These are phyloP conservation scores for Amblyteles armatorius DNA, from an alignment of 2,888 invertebrate species.

Conservation along the genomic window DNA sequence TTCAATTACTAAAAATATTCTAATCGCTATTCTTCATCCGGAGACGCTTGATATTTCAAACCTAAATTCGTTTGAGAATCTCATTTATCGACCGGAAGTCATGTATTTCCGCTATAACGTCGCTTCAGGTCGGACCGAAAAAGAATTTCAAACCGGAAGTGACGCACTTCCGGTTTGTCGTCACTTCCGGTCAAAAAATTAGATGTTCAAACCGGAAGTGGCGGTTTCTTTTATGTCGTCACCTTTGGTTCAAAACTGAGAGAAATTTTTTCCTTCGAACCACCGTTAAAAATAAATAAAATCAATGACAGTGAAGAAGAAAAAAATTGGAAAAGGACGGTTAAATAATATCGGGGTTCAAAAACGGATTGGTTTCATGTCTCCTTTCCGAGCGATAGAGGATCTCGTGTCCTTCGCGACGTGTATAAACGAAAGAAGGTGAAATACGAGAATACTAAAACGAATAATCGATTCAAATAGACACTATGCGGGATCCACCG, in stretches of 20 bases:
- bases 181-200: too few species aligned
- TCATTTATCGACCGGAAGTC: too few species aligned
- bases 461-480: constrained; percentile 40
- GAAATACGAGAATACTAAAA: constrained; percentile 7
- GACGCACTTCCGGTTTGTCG: too few species aligned
- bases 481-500: constrained; percentile 1
- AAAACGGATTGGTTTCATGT: neutral
- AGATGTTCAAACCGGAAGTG: too few species aligned
- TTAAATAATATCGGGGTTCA: neutral
- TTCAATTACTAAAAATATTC: neutral
- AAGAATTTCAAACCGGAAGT: neutral
- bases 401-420: neutral
- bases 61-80: neutral
- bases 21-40: neutral
- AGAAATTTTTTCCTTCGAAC: too few species aligned
- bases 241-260: too few species aligned
- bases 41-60: neutral
- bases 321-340: neutral
- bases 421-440: neutral
- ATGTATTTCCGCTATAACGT: too few species aligned
- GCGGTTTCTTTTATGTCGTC: too few species aligned
- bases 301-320: neutral
- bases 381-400: neutral
- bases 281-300: neutral
- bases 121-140: too few species aligned